A percentile compares a stretch with the other conserved stretches of the same genome.
Evolutionary conservation across 2,888 invertebrate genomes (phyloP).

Genomic region (Ormyrus thymus): DNA sequence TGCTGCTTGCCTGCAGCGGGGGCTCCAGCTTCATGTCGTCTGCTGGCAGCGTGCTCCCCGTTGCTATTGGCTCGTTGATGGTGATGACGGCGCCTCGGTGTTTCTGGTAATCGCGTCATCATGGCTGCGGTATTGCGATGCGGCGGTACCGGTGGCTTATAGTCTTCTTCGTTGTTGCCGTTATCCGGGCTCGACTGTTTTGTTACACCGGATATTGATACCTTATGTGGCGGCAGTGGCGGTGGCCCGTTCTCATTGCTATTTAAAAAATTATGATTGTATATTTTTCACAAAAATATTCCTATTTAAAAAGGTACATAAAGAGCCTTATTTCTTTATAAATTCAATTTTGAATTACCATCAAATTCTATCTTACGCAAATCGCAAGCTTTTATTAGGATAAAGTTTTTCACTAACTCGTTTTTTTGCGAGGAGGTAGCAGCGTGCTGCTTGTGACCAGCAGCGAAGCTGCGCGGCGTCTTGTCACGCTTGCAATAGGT

Average conservation of each 20-base stretch:
- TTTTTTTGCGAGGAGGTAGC: constrained; percentile 63
- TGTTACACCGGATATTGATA: constrained; percentile 66
- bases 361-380: too few species aligned
- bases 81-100: constrained; percentile 73
- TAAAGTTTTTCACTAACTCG: constrained; percentile 64
- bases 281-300: too few species aligned
- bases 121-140: constrained; percentile 83
- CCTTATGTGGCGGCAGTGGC: constrained; percentile 77
- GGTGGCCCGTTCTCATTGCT: constrained; percentile 69
- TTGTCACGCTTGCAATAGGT: constrained; percentile 83
- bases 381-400: too few species aligned
- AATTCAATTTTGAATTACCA: too few species aligned
- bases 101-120: constrained; percentile 75
- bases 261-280: too few species aligned
- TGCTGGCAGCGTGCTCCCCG: constrained; percentile 65
- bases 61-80: constrained; percentile 74
- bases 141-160: constrained; percentile 92
- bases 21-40: too few species aligned
- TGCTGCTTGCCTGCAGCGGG: constrained; percentile 47
- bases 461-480: constrained; percentile 66
- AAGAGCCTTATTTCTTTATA: too few species aligned
- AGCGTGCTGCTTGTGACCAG: constrained; percentile 54
- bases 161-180: constrained; percentile 75
- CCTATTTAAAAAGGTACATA: too few species aligned
- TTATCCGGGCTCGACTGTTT: constrained; percentile 55